phyloP scores from a whole-genome alignment of 1,140 invertebrate species.

The Zeugodacus cucurbitae region DNA sequence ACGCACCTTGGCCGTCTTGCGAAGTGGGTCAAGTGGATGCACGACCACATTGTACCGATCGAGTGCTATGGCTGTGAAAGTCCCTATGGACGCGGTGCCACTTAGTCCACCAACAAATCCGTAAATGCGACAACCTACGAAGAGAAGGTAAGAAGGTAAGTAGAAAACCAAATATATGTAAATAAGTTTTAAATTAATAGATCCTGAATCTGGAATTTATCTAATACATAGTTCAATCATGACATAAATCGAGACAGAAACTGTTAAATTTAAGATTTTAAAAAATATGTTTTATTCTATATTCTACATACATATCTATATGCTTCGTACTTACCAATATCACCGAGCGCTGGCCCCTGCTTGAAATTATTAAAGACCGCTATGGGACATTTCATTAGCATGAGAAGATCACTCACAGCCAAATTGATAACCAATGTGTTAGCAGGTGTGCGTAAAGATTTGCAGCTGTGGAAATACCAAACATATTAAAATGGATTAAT shows the following conservation, averaged over 20 bases:
- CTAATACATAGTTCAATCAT: no score
- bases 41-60: constrained; percentile 80
- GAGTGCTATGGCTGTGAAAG: constrained; percentile 75
- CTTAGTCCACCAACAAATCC: constrained; percentile 79
- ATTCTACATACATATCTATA: no score
- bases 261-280: no score
- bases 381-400: constrained; percentile 76
- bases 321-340: constrained; percentile 68
- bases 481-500: no score
- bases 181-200: background rate
- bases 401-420: constrained; percentile 79
- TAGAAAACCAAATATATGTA: background rate
- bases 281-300: no score
- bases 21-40: constrained; percentile 74
- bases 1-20: constrained; percentile 71
- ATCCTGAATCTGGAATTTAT: no score
- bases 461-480: constrained; percentile 68
- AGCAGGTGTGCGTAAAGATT: constrained; percentile 77
- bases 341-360: constrained; percentile 75
- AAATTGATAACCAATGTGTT: constrained; percentile 83
- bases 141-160: constrained; percentile 48
- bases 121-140: constrained; percentile 75
- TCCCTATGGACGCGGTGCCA: constrained; percentile 78
- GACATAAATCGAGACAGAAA: no score
- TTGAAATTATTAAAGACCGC: constrained; percentile 79